A percentile compares a stretch with the other conserved stretches of the same genome.
These are phyloP conservation scores for Caenorhabditis japonica DNA, from an alignment of 2,888 invertebrate genomes.

Conservation along the genomic window DNA sequence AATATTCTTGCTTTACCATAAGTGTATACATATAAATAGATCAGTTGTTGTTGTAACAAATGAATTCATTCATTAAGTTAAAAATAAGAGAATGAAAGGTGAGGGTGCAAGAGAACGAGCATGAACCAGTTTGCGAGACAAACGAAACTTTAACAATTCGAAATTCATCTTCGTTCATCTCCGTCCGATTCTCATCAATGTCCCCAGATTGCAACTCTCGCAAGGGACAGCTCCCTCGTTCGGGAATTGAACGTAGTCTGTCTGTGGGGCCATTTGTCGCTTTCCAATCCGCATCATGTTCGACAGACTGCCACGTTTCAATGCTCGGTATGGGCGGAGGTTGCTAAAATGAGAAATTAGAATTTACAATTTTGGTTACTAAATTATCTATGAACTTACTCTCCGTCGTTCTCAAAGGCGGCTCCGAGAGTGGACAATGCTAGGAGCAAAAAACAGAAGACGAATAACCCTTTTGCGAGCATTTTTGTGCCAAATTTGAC, in stretches of 20 bases:
- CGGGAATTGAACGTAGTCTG: slow-evolving; percentile 34
- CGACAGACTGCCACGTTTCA: slow-evolving; percentile 50
- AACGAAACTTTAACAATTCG: slow-evolving; percentile 31
- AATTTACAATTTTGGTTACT: slow-evolving; percentile 1
- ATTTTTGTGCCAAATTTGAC: slow-evolving; percentile 22
- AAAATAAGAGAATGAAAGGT: slow-evolving; percentile 16
- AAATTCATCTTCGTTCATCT: slow-evolving; percentile 17
- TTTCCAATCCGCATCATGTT: slow-evolving; percentile 59
- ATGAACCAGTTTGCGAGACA: slow-evolving; percentile 36
- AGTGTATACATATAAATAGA: not conserved
- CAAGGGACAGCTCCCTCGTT: slow-evolving; percentile 32
- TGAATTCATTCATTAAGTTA: slow-evolving; percentile 34
- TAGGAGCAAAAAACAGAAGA: slow-evolving; percentile 32
- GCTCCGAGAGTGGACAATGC: slow-evolving; percentile 14
- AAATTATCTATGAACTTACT: slow-evolving; percentile 16
- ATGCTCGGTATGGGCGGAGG: slow-evolving; percentile 27
- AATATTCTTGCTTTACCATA: too few relatives aligned
- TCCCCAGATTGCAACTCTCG: slow-evolving; percentile 49
- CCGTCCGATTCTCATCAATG: slow-evolving; percentile 51
- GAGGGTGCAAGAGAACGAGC: not conserved
- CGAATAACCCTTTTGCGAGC: slow-evolving; percentile 25
- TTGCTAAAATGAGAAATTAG: slow-evolving; percentile 24
- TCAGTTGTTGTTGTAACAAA: slow-evolving; percentile 32
- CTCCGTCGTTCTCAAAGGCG: slow-evolving; percentile 33
- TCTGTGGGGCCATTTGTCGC: slow-evolving; percentile 24